These are phyloP conservation scores for Uria lomvia DNA, from an alignment of 2,113 vertebrate species.

Conservation along the genomic window DNA sequence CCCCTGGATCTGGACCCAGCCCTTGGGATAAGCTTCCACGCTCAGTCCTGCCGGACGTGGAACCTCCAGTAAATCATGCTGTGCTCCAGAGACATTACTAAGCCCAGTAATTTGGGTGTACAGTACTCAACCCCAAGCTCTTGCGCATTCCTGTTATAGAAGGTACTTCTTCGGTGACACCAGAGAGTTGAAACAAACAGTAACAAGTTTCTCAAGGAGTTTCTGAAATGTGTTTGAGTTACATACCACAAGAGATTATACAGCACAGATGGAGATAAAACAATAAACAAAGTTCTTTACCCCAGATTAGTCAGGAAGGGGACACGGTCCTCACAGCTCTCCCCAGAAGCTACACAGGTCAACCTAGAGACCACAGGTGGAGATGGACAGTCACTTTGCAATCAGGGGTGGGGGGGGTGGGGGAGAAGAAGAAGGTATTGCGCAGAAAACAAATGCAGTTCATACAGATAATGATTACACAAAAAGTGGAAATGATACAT, in stretches of 20 bases:
- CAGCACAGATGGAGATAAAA: neutral
- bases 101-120: accelerated
- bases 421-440: accelerated
- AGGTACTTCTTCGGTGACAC: neutral
- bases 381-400: neutral
- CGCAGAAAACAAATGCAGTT: neutral
- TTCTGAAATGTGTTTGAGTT: neutral
- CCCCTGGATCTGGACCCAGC: neutral
- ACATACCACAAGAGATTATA: neutral
- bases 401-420: accelerated
- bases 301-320: neutral
- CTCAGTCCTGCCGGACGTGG: neutral
- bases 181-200: neutral
- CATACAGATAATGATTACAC: neutral
- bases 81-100: neutral
- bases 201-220: neutral
- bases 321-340: neutral
- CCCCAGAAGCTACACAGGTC: neutral
- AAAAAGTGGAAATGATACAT: neutral
- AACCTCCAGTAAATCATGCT: neutral
- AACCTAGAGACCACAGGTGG: neutral
- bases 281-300: neutral
- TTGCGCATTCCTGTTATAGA: neutral
- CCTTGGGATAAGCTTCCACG: neutral
- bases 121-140: neutral